phyloP scores from a whole-genome alignment of 2,888 invertebrate species.

The Archaeoteleia sp. region DNA sequence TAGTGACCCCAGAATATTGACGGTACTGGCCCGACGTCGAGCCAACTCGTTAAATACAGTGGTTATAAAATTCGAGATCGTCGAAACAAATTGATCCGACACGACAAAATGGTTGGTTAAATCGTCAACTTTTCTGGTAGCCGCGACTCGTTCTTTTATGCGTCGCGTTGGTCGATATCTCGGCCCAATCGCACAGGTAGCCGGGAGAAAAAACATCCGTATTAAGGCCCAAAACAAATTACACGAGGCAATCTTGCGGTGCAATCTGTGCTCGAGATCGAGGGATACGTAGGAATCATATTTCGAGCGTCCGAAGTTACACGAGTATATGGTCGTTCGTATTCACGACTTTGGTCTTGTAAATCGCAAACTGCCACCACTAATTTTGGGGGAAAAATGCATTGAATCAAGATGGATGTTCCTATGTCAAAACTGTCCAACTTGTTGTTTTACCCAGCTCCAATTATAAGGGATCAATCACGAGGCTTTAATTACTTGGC shows the following conservation, averaged over 20 bases:
- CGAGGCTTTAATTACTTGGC: too few species aligned
- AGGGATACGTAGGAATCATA: constrained; percentile 64
- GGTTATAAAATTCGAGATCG: too few species aligned
- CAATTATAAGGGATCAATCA: too few species aligned
- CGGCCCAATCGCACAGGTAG: constrained; percentile 57
- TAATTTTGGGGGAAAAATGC: constrained; percentile 1
- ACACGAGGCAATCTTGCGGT: constrained; percentile 60
- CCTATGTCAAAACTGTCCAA: not conserved
- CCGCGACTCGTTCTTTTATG: constrained; percentile 21
- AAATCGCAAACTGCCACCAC: constrained; percentile 23
- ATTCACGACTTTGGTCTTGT: constrained; percentile 29
- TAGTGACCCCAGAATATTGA: too few species aligned
- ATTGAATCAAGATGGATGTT: constrained; percentile 10
- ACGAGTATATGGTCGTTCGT: constrained; percentile 36
- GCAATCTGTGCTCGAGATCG: constrained; percentile 63
- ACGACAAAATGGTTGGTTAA: constrained; percentile 30
- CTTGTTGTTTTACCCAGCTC: too few species aligned
- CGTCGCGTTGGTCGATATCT: constrained; percentile 30
- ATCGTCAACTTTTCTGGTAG: constrained; percentile 38
- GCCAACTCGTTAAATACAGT: too few species aligned
- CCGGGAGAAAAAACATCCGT: constrained; percentile 60
- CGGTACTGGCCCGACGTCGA: too few species aligned
- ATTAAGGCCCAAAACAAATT: constrained; percentile 67
- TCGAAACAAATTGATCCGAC: constrained; percentile 18
- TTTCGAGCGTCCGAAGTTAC: constrained; percentile 56